Conservation (phyloP, 2,797 vertebrate species). For the Onychomys leucogaster region DNA sequence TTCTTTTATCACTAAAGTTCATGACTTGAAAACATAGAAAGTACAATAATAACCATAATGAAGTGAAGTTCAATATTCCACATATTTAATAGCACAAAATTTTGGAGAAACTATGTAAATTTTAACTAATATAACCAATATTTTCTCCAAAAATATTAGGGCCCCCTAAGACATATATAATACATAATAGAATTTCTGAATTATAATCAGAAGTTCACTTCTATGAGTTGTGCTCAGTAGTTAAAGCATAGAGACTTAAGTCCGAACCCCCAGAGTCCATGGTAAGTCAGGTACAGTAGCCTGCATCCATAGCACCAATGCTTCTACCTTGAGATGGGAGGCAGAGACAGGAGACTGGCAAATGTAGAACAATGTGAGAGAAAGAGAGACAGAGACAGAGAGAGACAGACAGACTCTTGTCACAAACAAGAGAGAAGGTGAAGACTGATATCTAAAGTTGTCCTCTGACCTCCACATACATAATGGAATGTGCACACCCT, state of each 20-base stretch:
- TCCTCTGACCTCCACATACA: not conserved
- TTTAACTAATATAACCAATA: slow-evolving; percentile 43
- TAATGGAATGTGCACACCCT: not conserved
- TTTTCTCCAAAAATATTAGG: slow-evolving; percentile 38
- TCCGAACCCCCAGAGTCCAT: not conserved
- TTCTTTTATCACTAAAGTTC: slow-evolving; percentile 51
- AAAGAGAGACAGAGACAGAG: too few relatives aligned
- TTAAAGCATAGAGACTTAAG: not conserved
- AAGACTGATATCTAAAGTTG: not conserved
- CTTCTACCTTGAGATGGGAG: not conserved
- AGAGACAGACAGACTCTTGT: not conserved
- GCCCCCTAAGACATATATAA: not conserved
- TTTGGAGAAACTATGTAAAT: not conserved
- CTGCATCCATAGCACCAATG: not conserved
- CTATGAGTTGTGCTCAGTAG: not conserved
- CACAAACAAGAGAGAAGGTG: not conserved
- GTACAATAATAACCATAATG: not conserved
- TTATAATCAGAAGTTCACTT: slow-evolving; percentile 38
- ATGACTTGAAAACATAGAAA: slow-evolving; percentile 54
- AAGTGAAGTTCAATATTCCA: slow-evolving; percentile 15
- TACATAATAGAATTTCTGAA: slow-evolving; percentile 46
- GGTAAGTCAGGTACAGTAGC: not conserved
- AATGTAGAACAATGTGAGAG: not conserved
- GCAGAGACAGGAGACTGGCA: not conserved
- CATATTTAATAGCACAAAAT: slow-evolving; percentile 39